Percentiles rank a stretch among this genome's conserved stretches.
These are phyloP conservation scores for Agrotis ipsilon DNA, from an alignment of 2,888 invertebrate genomes.

Conservation along the genomic window DNA sequence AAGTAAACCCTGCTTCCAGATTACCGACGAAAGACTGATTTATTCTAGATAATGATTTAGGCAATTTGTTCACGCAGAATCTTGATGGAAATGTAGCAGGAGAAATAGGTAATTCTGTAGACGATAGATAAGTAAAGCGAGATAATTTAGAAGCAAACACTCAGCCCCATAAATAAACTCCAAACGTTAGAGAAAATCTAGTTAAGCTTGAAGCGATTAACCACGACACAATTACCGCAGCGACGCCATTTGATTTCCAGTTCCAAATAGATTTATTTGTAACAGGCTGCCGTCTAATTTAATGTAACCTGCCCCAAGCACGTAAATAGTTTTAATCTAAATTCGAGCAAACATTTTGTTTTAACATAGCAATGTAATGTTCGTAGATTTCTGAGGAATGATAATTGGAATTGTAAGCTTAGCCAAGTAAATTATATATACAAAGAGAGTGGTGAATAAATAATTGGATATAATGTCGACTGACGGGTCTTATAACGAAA, in stretches of 20 bases:
- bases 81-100: conserved; percentile 11
- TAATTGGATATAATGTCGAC: conserved; percentile 17
- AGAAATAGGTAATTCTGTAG: conserved; percentile 18
- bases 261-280: conserved; percentile 59
- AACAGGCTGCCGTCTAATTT: conserved; percentile 53
- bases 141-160: conserved; percentile 44
- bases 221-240: conserved; percentile 55
- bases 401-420: conserved; percentile 49
- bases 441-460: conserved; percentile 29
- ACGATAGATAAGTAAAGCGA: conserved; percentile 23
- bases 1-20: conserved; percentile 40
- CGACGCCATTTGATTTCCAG: conserved; percentile 57
- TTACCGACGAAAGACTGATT: conserved; percentile 45
- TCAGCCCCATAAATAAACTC: conserved; percentile 49
- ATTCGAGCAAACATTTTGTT: conserved; percentile 51
- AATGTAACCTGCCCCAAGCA: conserved; percentile 53
- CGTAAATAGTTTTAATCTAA: conserved; percentile 61
- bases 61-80: conserved; percentile 18
- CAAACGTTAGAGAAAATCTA: conserved; percentile 46
- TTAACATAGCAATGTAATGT: conserved; percentile 32
- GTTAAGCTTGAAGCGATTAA: conserved; percentile 60
- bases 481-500: conserved; percentile 29
- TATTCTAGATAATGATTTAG: conserved; percentile 34
- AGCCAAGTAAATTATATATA: conserved; percentile 24
- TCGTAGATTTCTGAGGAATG: conserved; percentile 45